Evolutionary conservation across 2,113 vertebrate species (phyloP), one percentile per base, ranked within the genome.

Genomic region (Rhipidura dahli): DNA sequence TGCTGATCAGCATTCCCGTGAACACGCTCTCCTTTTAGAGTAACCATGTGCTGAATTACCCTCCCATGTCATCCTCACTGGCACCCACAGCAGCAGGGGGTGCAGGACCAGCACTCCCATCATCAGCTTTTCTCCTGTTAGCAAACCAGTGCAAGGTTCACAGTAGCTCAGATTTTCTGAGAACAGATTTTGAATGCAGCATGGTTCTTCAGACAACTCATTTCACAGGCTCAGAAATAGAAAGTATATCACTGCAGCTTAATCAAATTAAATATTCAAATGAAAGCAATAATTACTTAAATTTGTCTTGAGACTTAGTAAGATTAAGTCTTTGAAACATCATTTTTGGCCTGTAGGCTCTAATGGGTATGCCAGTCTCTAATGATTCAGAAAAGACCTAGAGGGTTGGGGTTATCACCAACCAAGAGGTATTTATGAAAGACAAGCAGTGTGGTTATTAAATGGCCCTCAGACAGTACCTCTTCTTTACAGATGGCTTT

Each of bases 231-330:
- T 96, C 75, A 82, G 68, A 50, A 94, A 92, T 8, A 96, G 68
- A 94, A 95, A 94, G 68, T 56, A 76, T 81, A 94, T 51, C 54
- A 88, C 23, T 94, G 80, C 1, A 0, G 87, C 75, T 97, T 97
- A 97, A 97, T 97, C 93, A 95, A 97, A 97, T 97, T 96, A 97
- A 97, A 96, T 78, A 97, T 93, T 96, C 90, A 96, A 96, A 96
- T 93, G 68, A 97, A 96, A 97, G 89, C 79, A 97, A 94, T 91
- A 95, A 97, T 97, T 97, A 93, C 78, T 97, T 90, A 95, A 94
- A 96, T 97, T 95, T 96, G 89, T 95, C 94, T 95, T 94, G 83
- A 96, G 96, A 97, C 92, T 94, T 72, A 68, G 86, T 85, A 92
- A 92, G 96, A 97, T 85, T 95, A 96, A 97, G 95, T 73, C 96